Base-by-base conservation (phyloP, 2,888 invertebrate genomes). In the Uropetala carovei region DNA sequence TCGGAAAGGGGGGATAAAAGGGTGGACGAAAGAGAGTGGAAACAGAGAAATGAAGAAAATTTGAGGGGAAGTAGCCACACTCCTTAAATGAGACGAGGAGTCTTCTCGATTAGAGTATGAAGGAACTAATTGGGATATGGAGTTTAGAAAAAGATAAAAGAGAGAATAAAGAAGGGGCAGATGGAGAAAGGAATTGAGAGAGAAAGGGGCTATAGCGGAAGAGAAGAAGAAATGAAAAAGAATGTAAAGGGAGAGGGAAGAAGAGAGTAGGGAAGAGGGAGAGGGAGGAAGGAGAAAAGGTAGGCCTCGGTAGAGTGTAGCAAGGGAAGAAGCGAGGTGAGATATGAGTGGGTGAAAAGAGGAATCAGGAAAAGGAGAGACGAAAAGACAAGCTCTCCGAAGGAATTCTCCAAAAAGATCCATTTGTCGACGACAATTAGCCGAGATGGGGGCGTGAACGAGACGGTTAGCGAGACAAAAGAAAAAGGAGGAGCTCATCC, bases 351-450 rank as follows among this genome's bases (percentile, higher is more conserved):
- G 16, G 64, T 18, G 64, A 14, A 68, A 22, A 22, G 68, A 22
- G 22, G 22, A 22, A 11, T 13, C 13, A 5, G 68, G 75, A 75
- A 22, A 75, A 13, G 22, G 43, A 43, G 43, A 43, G 43, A 43
- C 43, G 5, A 43, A 27, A 27, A 75, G 22, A 27, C 75, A 75
- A 75, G 5, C 75, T 75, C 75, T 75, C 27, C 4, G 75, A 4
- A 27, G 75, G 75, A 75, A 75, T 75, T 75, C 75, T 27, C 75
- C 22, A 27, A 43, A 43, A 43, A 43, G 43, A 43, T 43, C 5
- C 75, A 75, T 75, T 75, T 27, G 75, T 22, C 27, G 75, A 22
- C 75, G 75, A 22, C 75, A 75, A 75, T 75, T 75, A 75, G 22
- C 22, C 13, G 75, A 75, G 75, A 13, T 22, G 75, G 13, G 22